Conservation (phyloP, 2,113 vertebrate species). For the Micronycteris hirsuta region DNA sequence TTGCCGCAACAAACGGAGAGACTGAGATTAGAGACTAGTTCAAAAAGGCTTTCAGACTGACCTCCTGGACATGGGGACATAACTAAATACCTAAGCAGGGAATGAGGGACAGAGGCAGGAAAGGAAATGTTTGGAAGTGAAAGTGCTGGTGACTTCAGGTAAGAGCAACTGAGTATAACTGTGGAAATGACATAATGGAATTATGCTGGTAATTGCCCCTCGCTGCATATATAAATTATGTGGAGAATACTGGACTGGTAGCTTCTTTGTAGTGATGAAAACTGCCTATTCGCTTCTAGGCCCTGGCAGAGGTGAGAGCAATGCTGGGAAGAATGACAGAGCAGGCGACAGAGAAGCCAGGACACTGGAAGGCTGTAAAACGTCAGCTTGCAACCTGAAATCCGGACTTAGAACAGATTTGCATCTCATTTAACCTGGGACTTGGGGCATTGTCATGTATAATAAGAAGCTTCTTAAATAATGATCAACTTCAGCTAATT, state of each 20-base stretch:
- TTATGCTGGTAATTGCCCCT: constrained; percentile 59
- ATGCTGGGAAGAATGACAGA: constrained; percentile 53
- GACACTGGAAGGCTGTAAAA: constrained; percentile 25
- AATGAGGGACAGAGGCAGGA: constrained; percentile 27
- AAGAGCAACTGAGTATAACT: constrained; percentile 40
- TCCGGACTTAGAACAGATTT: neutral
- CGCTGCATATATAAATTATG: constrained; percentile 68
- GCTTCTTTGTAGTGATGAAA: constrained; percentile 67
- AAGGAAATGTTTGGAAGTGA: constrained; percentile 10
- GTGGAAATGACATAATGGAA: constrained; percentile 63
- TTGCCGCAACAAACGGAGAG: neutral
- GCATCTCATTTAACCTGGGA: constrained; percentile 21
- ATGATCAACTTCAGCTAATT: constrained; percentile 69
- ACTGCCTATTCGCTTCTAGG: constrained; percentile 50
- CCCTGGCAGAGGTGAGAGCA: constrained; percentile 45
- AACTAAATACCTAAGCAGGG: constrained; percentile 46
- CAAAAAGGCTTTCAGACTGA: constrained; percentile 46
- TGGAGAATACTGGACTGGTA: constrained; percentile 65
- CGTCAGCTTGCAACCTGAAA: constrained; percentile 50
- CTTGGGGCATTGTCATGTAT: constrained; percentile 49
- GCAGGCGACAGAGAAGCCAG: constrained; percentile 39
- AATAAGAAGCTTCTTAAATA: constrained; percentile 67
- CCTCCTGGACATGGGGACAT: constrained; percentile 23
- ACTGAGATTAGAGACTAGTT: neutral
- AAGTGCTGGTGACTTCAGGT: constrained; percentile 47